Percentiles rank a stretch among this genome's conserved stretches.
Evolutionary conservation across 2,888 invertebrate species (phyloP).

Genomic region (Galeruca laticollis): DNA sequence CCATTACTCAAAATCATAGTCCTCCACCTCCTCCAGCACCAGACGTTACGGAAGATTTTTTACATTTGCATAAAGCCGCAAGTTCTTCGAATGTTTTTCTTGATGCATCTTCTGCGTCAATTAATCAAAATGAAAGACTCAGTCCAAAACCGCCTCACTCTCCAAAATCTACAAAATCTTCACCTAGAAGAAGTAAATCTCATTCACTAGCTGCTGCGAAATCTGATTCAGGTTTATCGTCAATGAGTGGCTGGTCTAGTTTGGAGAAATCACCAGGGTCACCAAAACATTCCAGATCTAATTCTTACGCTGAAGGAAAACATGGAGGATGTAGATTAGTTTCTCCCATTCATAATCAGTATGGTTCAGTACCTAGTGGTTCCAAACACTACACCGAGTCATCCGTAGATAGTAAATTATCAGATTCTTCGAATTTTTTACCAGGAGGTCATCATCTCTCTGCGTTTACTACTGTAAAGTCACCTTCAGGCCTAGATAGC

Average conservation of each 20-base stretch:
- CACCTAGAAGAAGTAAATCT: conserved; percentile 77
- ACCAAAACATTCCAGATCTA: conserved; percentile 71
- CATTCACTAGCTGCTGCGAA: conserved; percentile 77
- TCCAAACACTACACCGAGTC: conserved; percentile 70
- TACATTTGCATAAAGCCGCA: conserved; percentile 44
- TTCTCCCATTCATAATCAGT: conserved; percentile 45
- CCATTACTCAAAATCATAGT: conserved; percentile 63
- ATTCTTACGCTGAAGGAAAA: conserved; percentile 51
- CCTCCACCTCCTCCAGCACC: conserved; percentile 87
- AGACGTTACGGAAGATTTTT: conserved; percentile 71
- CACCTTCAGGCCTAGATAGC: conserved; percentile 68
- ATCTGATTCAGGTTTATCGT: conserved; percentile 88
- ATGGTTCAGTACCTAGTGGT: conserved; percentile 36
- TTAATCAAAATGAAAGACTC: conserved; percentile 68
- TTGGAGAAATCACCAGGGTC: conserved; percentile 88
- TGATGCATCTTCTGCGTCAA: conserved; percentile 63
- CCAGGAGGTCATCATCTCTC: conserved; percentile 70
- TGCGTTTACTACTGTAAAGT: conserved; percentile 70
- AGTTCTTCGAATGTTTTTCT: conserved; percentile 66
- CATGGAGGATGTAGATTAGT: conserved; percentile 44
- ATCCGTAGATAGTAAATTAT: conserved; percentile 69
- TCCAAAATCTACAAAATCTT: conserved; percentile 79
- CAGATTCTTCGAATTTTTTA: conserved; percentile 60
- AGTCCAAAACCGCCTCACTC: conserved; percentile 76
- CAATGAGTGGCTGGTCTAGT: conserved; percentile 89